Conservation (phyloP, 2,113 vertebrate species). For the Caranx melampygus region DNA sequence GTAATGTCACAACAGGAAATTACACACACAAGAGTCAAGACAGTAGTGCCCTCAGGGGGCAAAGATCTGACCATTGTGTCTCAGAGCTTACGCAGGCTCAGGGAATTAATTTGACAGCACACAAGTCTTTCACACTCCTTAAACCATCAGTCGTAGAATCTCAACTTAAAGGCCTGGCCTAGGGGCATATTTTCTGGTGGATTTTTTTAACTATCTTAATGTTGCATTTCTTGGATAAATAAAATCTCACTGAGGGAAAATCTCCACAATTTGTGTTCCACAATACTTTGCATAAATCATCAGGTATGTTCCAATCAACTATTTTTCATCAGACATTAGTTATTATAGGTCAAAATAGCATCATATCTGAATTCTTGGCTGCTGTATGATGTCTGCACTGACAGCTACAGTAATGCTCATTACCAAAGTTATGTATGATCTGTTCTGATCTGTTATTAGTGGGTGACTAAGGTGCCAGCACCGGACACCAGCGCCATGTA, state of each 20-base stretch:
- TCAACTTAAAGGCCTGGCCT: constrained; percentile 37
- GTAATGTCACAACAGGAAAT: constrained; percentile 71
- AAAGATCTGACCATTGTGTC: constrained; percentile 38
- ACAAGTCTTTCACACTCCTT: constrained; percentile 41
- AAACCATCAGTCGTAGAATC: constrained; percentile 51
- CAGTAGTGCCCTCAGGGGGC: constrained; percentile 30
- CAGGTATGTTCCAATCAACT: constrained; percentile 21
- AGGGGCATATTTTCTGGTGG: constrained; percentile 27
- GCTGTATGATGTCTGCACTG: constrained; percentile 25
- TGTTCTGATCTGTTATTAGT: constrained; percentile 61
- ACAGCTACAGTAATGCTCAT: constrained; percentile 57
- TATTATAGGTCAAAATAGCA: constrained; percentile 26
- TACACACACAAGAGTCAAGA: constrained; percentile 31
- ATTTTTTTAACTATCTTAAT: constrained; percentile 11
- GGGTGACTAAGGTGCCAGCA: constrained; percentile 53
- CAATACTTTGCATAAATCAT: constrained; percentile 27
- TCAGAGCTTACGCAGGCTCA: constrained; percentile 44
- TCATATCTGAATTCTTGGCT: constrained; percentile 5
- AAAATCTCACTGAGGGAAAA: neutral
- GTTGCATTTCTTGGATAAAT: constrained; percentile 2
- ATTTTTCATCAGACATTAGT: constrained; percentile 10
- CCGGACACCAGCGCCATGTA: constrained; percentile 22
- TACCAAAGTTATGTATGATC: constrained; percentile 56
- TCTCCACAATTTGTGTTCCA: neutral
- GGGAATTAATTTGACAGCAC: constrained; percentile 46